phyloP scores from a whole-genome alignment of 1,140 invertebrate species.

The Scaptomyza montana region DNA sequence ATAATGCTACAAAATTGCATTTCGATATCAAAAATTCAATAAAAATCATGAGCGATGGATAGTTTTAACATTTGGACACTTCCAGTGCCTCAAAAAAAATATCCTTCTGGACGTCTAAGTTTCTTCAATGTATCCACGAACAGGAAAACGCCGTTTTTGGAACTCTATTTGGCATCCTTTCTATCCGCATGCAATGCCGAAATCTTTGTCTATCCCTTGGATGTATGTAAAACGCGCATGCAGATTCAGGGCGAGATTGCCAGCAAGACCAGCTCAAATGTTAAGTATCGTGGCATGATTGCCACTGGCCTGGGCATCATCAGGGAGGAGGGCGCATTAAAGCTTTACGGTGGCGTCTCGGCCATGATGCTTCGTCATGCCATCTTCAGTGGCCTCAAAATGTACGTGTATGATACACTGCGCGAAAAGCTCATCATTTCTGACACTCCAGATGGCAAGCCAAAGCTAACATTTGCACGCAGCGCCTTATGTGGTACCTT shows the following conservation, averaged over 20 bases:
- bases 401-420: slow-evolving; percentile 28
- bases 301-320: slow-evolving; percentile 26
- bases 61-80: too few relatives aligned
- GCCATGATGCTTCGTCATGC: slow-evolving; percentile 40
- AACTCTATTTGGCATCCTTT: slow-evolving; percentile 25
- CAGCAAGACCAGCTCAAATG: not conserved
- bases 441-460: slow-evolving; percentile 11
- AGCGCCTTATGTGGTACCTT: slow-evolving; percentile 14
- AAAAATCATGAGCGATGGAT: not conserved
- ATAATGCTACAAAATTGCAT: too few relatives aligned
- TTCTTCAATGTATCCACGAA: slow-evolving; percentile 4
- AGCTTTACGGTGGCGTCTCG: slow-evolving; percentile 40
- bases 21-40: not conserved
- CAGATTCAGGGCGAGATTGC: slow-evolving; percentile 46
- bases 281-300: slow-evolving; percentile 23
- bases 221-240: slow-evolving; percentile 41
- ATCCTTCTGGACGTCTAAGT: not conserved
- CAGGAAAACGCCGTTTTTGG: slow-evolving; percentile 18
- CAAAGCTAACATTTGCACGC: slow-evolving; percentile 13
- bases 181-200: slow-evolving; percentile 35
- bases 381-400: slow-evolving; percentile 41
- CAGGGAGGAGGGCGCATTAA: slow-evolving; percentile 19
- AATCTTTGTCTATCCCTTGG: slow-evolving; percentile 34
- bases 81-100: not conserved
- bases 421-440: slow-evolving; percentile 11